These are phyloP conservation scores for Catocala fraxini DNA, from an alignment of 2,888 invertebrate species.

Conservation along the genomic window DNA sequence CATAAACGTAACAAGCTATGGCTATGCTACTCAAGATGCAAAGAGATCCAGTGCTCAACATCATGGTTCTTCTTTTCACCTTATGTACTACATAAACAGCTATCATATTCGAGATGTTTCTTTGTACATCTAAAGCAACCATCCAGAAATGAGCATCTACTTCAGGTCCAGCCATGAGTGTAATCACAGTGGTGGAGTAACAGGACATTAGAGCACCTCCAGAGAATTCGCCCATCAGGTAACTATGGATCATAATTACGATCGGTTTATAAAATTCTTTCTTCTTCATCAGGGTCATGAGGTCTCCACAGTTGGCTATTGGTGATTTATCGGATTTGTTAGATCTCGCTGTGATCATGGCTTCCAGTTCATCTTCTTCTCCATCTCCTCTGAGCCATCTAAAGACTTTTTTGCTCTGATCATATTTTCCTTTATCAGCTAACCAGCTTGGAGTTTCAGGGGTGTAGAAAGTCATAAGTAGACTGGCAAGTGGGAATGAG, in stretches of 20 bases:
- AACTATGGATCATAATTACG: slow-evolving; percentile 85
- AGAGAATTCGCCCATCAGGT: slow-evolving; percentile 88
- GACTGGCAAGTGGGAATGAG: slow-evolving; percentile 75
- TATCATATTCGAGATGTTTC: slow-evolving; percentile 85
- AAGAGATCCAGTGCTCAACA: slow-evolving; percentile 84
- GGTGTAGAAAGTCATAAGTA: slow-evolving; percentile 69
- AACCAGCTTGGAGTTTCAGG: slow-evolving; percentile 91
- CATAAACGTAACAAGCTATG: slow-evolving; percentile 74
- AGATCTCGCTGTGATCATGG: slow-evolving; percentile 66
- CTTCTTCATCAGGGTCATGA: slow-evolving; percentile 53
- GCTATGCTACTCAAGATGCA: slow-evolving; percentile 84
- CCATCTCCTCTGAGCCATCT: slow-evolving; percentile 86
- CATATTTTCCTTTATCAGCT: slow-evolving; percentile 81
- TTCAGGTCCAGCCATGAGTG: slow-evolving; percentile 81
- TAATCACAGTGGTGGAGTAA: slow-evolving; percentile 88
- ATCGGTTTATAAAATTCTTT: slow-evolving; percentile 86
- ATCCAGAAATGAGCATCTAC: slow-evolving; percentile 88
- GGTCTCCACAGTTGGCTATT: slow-evolving; percentile 35
- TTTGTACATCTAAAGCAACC: slow-evolving; percentile 87
- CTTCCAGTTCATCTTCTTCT: slow-evolving; percentile 73
- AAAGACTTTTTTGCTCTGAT: slow-evolving; percentile 86
- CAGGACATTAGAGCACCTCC: slow-evolving; percentile 89
- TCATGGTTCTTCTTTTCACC: slow-evolving; percentile 86
- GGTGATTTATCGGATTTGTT: slow-evolving; percentile 36
- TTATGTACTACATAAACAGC: slow-evolving; percentile 87